Conservation (phyloP, 2,113 vertebrate genomes). For the Ivindomyrus marchei region DNA sequence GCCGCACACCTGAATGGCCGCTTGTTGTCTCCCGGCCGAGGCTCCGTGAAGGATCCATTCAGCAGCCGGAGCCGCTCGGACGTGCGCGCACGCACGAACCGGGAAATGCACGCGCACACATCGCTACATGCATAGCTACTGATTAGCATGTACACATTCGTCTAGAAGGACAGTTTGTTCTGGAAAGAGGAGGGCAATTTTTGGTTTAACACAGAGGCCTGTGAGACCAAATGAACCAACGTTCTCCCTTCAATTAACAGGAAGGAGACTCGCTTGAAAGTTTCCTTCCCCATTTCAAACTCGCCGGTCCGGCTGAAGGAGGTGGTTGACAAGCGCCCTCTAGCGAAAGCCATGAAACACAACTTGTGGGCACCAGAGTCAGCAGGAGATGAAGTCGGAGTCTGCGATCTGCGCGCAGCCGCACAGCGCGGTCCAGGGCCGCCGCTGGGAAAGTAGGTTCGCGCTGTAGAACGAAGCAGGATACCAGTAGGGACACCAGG, state of each 20-base stretch:
- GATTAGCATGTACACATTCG: neutral
- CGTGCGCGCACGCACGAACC: neutral
- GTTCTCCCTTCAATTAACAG: neutral
- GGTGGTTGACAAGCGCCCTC: neutral
- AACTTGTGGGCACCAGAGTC: neutral
- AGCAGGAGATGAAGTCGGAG: neutral
- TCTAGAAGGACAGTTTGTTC: neutral
- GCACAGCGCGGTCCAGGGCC: neutral
- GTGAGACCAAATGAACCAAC: neutral
- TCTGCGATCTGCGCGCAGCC: neutral
- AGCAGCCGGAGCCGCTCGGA: neutral
- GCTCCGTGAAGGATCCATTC: constrained; percentile 17
- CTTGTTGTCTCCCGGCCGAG: neutral
- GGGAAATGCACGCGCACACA: neutral
- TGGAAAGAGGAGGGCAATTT: neutral
- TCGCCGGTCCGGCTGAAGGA: neutral
- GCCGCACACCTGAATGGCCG: constrained; percentile 11
- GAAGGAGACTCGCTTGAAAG: neutral
- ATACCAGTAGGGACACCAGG: neutral
- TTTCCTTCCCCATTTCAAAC: neutral
- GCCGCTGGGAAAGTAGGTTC: neutral
- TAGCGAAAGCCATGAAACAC: neutral
- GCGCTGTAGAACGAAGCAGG: neutral
- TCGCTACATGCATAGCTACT: neutral
- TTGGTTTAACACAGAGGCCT: neutral